A percentile compares a stretch with the other conserved stretches of the same genome.
Evolutionary conservation across 2,888 invertebrate genomes (phyloP).

Genomic region (Melinaea marsaeus): DNA sequence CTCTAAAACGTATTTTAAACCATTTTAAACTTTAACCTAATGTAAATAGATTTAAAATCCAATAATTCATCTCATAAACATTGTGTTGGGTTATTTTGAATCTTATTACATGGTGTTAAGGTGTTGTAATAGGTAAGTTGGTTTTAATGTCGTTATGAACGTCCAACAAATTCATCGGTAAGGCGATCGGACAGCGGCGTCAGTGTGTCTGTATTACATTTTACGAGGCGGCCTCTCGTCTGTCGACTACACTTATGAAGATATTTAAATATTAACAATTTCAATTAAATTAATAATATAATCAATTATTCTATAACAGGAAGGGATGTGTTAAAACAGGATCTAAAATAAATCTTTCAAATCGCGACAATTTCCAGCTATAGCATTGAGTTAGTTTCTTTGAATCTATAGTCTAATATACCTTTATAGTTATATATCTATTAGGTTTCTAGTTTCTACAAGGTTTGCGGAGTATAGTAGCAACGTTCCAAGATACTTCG

Average conservation of each 20-base stretch:
- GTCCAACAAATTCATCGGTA: constrained; percentile 49
- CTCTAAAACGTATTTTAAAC: constrained; percentile 33
- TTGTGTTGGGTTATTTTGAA: constrained; percentile 45
- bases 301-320: no score
- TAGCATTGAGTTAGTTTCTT: no score
- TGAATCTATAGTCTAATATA: not conserved
- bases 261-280: constrained; percentile 11
- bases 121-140: constrained; percentile 14
- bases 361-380: no score
- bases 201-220: constrained; percentile 72
- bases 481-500: constrained; percentile 28
- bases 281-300: no score
- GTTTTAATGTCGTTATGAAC: constrained; percentile 44
- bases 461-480: constrained; percentile 23
- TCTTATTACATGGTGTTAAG: constrained; percentile 38
- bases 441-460: constrained; percentile 6
- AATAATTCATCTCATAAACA: constrained; percentile 35
- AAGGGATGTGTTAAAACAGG: no score
- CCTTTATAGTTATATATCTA: not conserved
- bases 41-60: constrained; percentile 36
- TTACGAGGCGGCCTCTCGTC: constrained; percentile 59
- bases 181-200: constrained; percentile 68
- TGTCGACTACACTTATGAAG: constrained; percentile 34
- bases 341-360: no score
- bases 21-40: constrained; percentile 36